These are phyloP conservation scores for Drosophila mimica DNA, from an alignment of 2,888 invertebrate genomes.

Conservation along the genomic window DNA sequence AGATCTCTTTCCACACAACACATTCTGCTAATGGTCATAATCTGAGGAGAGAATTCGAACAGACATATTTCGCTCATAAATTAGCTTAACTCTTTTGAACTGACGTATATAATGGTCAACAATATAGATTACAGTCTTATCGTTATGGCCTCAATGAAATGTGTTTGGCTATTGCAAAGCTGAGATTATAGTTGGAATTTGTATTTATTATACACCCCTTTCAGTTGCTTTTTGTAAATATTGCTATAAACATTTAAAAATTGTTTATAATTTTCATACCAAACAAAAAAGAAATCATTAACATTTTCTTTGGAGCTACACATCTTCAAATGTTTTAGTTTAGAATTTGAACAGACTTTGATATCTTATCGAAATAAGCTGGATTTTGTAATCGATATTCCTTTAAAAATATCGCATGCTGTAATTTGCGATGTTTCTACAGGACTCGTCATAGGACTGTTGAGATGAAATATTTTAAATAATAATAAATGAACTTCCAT, in stretches of 20 bases:
- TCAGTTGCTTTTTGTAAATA: not conserved
- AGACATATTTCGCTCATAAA: conserved; percentile 23
- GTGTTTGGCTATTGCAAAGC: conserved; percentile 28
- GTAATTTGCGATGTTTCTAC: not conserved
- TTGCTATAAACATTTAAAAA: not conserved
- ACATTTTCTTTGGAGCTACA: not conserved
- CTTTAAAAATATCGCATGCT: not conserved
- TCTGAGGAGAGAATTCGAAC: conserved; percentile 3
- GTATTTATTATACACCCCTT: conserved; percentile 5
- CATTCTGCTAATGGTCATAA: not conserved
- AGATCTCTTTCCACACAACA: conserved; percentile 7
- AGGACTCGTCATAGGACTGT: not conserved
- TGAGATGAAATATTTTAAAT: not conserved
- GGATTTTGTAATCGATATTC: conserved; percentile 11
- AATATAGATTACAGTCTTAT: conserved; percentile 42
- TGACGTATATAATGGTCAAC: conserved; percentile 38
- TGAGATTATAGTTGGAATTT: conserved; percentile 46
- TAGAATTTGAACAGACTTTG: not conserved
- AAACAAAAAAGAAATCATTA: not conserved
- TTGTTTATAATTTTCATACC: not conserved
- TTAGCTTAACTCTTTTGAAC: conserved; percentile 37
- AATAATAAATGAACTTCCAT: not conserved
- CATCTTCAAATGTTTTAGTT: not conserved
- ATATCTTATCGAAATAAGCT: conserved; percentile 4
- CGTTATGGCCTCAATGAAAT: conserved; percentile 43